Base-by-base conservation (phyloP, 1,140 invertebrate species). In the Neomicropteryx cornuta region DNA sequence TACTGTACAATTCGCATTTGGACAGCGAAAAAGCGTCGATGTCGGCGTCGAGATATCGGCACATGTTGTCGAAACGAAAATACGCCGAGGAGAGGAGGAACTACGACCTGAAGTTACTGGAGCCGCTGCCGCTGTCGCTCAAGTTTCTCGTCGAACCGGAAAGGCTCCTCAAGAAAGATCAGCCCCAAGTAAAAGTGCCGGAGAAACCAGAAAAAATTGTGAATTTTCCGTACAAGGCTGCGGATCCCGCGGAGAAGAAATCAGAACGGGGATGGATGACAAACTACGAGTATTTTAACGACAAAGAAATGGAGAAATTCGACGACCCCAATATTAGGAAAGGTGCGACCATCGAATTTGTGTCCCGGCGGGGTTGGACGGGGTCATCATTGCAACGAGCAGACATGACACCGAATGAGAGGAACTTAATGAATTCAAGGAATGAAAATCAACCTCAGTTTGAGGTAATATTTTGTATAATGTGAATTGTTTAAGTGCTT, bases 211-310 rank as follows among this genome's bases (percentile, higher is more conserved):
- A 42, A 39, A 23, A 29, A 33, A 35, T 24, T 17, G 23, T 10
- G 3, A 13, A 13, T n/a, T 21, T 24, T 19, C 33, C 36, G 33
- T 18, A 20, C 4, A 20, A 38, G 6, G 4, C 29, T 21, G 35
- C 37, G 20, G 33, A 33, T n/a, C 21, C 18, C 24, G 23, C 17
- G 20, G 32, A 16, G 31, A 17, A 23, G 32, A 44, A 39, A 17
- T 41, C 10, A 39, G 8, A 16, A 23, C 18, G 45, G 11, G 23
- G 48, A 43, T 81, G 79, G 79, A 79, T 80, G 77, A 56, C 55
- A 6, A 72, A 77, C 48, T 79, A 78, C 58, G 76, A 80, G 45
- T 55, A 72, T 41, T 77, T 70, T 48, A 60, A 73, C 48, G 71
- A 77, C 44, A 53, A 42, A 5, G 47, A 53, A 21, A 21, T 55